Base-by-base conservation (phyloP, 2,888 invertebrate species). In the Cantharis rustica region DNA sequence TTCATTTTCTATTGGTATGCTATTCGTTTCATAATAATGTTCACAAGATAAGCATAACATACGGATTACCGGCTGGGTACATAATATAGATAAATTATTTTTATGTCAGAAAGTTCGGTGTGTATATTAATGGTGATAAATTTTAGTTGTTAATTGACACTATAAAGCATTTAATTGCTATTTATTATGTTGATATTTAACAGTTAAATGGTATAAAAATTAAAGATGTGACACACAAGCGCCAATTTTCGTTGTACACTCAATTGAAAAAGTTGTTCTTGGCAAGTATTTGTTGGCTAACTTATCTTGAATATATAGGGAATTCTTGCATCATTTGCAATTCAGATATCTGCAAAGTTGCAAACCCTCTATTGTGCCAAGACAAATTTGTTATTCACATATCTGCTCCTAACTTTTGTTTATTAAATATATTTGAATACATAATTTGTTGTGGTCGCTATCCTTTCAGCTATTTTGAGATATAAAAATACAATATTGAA, bases 311-410 rank as follows among this genome's bases (percentile, higher is more conserved):
- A 61, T 70, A 75, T 72, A 61, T 23, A 68, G 72, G 64, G 66
- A 73, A 73, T 72, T 62, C 23, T 69, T 16, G 70, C 64, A 68
- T 78, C 73, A 80, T 80, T 79, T 80, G 78, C 79, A 80, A 80
- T 79, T 80, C 78, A 78, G 74, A 80, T 79, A 66, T 66, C 61
- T 47, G 10, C 69, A 69, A 79, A 80, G 75, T 79, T 78, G 79
- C 76, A 80, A 77, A 71, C 72, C 75, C 78, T 16, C 69, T 70
- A 68, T 75, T 70, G 62, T 71, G 61, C 71, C 47, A 75, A 75
- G 77, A 72, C 71, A 75, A 75, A 78, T 78, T 78, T 78, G 78
- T 78, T 78, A 78, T 75, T 78, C 75, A 73, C 75, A 73, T 75
- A 78, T 75, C 78, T 66, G 47, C 26, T 73, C 63, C 10, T 61